Evolutionary conservation across 2,797 vertebrate species (phyloP), one percentile per base, ranked within the genome.

Genomic region (Ctenosaura bakeri): DNA sequence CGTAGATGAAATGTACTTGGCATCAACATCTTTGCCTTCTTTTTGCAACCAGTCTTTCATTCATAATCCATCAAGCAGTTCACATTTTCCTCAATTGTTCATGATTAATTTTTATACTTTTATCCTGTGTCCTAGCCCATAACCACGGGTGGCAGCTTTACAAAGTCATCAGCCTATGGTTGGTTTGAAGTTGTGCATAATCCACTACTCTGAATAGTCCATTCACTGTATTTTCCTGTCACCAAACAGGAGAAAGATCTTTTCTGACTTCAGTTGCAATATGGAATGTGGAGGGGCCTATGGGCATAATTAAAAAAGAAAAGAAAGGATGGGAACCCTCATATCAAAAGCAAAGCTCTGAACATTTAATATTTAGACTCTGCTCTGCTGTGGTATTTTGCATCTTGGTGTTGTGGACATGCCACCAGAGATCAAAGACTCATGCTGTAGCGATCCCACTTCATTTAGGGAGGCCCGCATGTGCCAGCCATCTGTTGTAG

Each of bases 401-500:
- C 97, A 0, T 97, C 95, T 96, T 96, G 96, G 97, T 97, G 98
- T 96, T 97, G 97, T 97, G 97, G 98, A 97, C 96, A 96, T 96
- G 97, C 97, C 97, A 97, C 96, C 91, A 92, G 96, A 97, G 98
- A 98, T 98, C 98, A 98, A 98, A 98, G 97, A 95, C 95, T 95
- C 96, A 94, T 93, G 95, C 93, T 97, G 95, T 94, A 92, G 96
- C 96, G 95, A 97, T 96, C 97, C 97, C 94, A 92, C 97, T 97
- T 97, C 96, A 95, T 97, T 97, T 97, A 97, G 96, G 92, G 93
- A 94, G 96, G 94, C 97, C 97, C 94, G 97, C 98, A 98, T 98
- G 97, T 98, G 98, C 98, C 97, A 98, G 96, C 98, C 98, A 98
- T 98, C 98, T 98, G 98, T 97, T 97, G 95, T 95, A 97, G 97